Conservation (phyloP, 2,888 invertebrate species). For the Dasypolia templi region DNA sequence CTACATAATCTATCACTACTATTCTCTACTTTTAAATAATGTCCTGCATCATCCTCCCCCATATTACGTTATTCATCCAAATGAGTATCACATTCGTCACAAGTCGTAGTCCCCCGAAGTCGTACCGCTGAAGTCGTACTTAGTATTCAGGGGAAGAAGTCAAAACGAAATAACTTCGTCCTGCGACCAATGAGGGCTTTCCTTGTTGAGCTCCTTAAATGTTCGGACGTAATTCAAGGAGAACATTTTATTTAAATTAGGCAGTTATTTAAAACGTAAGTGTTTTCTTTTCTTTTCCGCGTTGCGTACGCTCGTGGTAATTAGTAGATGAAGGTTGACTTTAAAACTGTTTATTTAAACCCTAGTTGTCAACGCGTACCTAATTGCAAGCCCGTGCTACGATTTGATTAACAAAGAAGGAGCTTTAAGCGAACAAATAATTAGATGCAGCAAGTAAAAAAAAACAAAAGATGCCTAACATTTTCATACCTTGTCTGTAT, state of each 20-base stretch:
- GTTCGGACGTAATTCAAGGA: slow-evolving; percentile 36
- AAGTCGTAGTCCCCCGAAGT: slow-evolving; percentile 21
- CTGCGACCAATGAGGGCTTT: slow-evolving; percentile 47
- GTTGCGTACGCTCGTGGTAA: background rate
- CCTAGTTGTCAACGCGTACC: background rate
- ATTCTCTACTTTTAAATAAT: slow-evolving; percentile 22
- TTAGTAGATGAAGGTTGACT: slow-evolving; percentile 1
- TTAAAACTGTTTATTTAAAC: background rate
- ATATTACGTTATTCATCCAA: slow-evolving; percentile 31
- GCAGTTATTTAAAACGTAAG: slow-evolving; percentile 44
- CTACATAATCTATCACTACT: slow-evolving; percentile 2
- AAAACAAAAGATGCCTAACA: background rate
- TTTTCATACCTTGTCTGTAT: background rate
- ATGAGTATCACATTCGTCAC: slow-evolving; percentile 49
- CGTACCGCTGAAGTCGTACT: slow-evolving; percentile 28
- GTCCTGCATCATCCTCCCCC: slow-evolving; percentile 13
- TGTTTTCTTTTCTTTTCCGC: slow-evolving; percentile 27
- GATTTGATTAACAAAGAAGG: too few species aligned
- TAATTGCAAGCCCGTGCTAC: too few species aligned
- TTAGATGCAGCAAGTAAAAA: too few species aligned
- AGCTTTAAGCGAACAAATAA: background rate
- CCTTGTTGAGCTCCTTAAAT: slow-evolving; percentile 40
- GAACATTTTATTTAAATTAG: slow-evolving; percentile 48
- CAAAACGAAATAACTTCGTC: slow-evolving; percentile 62
- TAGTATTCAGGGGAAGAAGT: slow-evolving; percentile 55